phyloP scores from a whole-genome alignment of 2,797 vertebrate genomes.

The Lycodopsis pacificus region DNA sequence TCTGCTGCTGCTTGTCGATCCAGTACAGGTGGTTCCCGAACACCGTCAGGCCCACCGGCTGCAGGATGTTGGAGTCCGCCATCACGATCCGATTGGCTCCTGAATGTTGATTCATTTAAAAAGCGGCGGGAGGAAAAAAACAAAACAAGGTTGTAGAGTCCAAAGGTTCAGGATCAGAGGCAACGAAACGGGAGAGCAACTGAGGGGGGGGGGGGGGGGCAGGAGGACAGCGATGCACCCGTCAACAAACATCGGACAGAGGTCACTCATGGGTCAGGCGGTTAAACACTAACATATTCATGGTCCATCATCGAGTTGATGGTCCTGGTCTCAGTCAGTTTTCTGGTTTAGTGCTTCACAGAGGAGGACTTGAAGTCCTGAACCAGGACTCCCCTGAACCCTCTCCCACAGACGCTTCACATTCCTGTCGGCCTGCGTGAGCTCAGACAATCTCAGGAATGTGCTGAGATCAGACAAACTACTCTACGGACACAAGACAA shows the following conservation, averaged over 20 bases:
- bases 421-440: conserved; percentile 54
- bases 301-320: too few relatives aligned
- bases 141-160: conserved; percentile 61
- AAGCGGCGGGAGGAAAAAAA: conserved; percentile 20
- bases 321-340: too few relatives aligned
- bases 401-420: conserved; percentile 36
- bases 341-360: too few relatives aligned
- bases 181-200: conserved; percentile 61
- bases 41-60: conserved; percentile 95
- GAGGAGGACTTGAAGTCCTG: neutral
- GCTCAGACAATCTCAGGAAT: conserved; percentile 56
- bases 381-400: conserved; percentile 1
- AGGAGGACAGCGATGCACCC: conserved; percentile 30
- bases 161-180: conserved; percentile 55
- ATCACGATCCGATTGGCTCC: conserved; percentile 95
- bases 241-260: conserved; percentile 9
- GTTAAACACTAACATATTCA: too few relatives aligned
- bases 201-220: conserved; percentile 36
- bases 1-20: conserved; percentile 98
- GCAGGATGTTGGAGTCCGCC: conserved; percentile 97
- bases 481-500: too few relatives aligned
- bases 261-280: too few relatives aligned
- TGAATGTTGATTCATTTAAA: conserved; percentile 48
- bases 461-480: conserved; percentile 23
- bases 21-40: conserved; percentile 96